These are phyloP conservation scores for Hydra vulgaris DNA, from an alignment of 30 jellyfish, hydroid and myxozoan genomes.

Conservation along the genomic window DNA sequence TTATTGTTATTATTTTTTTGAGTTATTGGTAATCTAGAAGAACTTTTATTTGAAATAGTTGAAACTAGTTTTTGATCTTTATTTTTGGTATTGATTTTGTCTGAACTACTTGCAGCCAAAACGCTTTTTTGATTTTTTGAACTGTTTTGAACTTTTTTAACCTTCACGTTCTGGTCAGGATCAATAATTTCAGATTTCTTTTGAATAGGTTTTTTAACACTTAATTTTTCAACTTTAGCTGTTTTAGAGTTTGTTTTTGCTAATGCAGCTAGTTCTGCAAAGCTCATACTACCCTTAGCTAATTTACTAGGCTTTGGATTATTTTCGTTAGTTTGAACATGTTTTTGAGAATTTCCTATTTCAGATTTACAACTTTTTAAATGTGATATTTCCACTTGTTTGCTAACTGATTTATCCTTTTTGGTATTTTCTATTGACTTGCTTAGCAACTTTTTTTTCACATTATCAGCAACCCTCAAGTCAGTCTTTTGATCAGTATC, in stretches of 20 bases:
- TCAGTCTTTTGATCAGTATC: neutral
- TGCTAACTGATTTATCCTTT: neutral
- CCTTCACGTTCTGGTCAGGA: conserved; percentile 26
- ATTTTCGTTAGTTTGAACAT: neutral
- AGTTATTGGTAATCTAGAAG: neutral
- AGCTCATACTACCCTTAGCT: conserved; percentile 35
- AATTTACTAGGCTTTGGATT: neutral
- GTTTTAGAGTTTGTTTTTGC: conserved; percentile 41
- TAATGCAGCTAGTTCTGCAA: conserved; percentile 50
- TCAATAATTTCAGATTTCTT: conserved; percentile 7
- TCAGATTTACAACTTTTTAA: neutral
- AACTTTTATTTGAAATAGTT: neutral
- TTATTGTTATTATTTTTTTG: neutral
- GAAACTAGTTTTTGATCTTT: conserved; percentile 1
- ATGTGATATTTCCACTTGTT: neutral
- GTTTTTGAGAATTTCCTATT: neutral
- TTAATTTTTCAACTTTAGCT: conserved; percentile 1
- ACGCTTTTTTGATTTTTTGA: neutral
- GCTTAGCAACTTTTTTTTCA: neutral
- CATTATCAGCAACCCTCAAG: conserved; percentile 1
- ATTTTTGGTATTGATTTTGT: neutral
- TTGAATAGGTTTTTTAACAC: neutral
- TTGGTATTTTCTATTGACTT: neutral
- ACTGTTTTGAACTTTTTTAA: neutral
- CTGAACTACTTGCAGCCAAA: neutral